Evolutionary conservation across 2,888 invertebrate genomes (phyloP).

Genomic region (Anthophora plumipes): DNA sequence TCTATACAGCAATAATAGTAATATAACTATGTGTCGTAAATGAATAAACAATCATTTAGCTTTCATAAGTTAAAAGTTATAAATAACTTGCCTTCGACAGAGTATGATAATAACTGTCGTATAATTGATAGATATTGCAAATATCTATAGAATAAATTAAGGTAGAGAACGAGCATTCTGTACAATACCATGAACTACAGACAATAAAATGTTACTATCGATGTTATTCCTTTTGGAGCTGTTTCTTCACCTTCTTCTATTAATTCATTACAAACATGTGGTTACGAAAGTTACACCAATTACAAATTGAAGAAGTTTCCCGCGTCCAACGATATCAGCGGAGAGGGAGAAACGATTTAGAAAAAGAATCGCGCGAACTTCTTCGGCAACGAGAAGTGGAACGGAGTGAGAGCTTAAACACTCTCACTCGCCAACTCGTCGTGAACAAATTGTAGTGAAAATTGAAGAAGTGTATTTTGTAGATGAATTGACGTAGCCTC

Average conservation of each 20-base stretch:
- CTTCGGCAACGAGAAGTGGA: no score
- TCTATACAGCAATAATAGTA: slow-evolving; percentile 70
- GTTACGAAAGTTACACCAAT: no score
- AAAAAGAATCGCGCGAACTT: no score
- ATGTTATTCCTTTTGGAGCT: slow-evolving; percentile 78
- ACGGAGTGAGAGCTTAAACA: no score
- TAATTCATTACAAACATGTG: no score
- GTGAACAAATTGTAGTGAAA: no score
- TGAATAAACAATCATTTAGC: slow-evolving; percentile 71
- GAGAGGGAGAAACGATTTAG: no score
- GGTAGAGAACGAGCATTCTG: slow-evolving; percentile 75
- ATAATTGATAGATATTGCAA: slow-evolving; percentile 59
- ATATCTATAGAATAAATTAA: slow-evolving; percentile 66
- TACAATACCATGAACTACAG: slow-evolving; percentile 83
- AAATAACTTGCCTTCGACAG: slow-evolving; percentile 76
- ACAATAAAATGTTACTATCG: slow-evolving; percentile 85
- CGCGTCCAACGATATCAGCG: no score
- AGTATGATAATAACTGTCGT: slow-evolving; percentile 67
- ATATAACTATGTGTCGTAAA: slow-evolving; percentile 63
- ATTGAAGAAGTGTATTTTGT: no score
- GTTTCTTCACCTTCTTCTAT: neutral
- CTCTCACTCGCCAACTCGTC: no score
- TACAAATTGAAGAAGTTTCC: no score
- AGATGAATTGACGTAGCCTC: no score
- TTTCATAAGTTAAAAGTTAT: slow-evolving; percentile 78